phyloP scores from a whole-genome alignment of 2,888 invertebrate species.

The Trissoscelio sp. region DNA sequence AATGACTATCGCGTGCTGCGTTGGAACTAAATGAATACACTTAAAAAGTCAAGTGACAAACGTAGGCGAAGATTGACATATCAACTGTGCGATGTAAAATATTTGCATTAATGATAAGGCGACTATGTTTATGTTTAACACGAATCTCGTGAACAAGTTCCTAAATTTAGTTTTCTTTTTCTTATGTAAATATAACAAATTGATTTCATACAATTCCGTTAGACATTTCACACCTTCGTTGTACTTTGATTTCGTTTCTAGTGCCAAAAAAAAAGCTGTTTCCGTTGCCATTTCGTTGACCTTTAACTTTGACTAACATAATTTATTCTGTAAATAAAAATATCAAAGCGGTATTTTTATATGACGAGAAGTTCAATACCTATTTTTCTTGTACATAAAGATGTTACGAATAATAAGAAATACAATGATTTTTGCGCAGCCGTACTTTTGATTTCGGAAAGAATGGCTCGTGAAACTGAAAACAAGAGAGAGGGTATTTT shows the following conservation, averaged over 20 bases:
- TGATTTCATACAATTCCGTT: no score
- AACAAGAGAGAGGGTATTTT: conserved; percentile 57
- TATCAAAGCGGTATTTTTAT: conserved; percentile 66
- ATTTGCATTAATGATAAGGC: conserved; percentile 52
- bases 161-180: conserved; percentile 35
- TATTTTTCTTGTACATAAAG: conserved; percentile 64
- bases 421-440: conserved; percentile 59
- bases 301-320: background rate
- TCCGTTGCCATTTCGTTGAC: conserved; percentile 2
- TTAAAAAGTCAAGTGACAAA: conserved; percentile 33
- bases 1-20: conserved; percentile 63
- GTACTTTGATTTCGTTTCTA: conserved; percentile 22
- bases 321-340: conserved; percentile 61
- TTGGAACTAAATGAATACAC: conserved; percentile 39
- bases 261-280: conserved; percentile 46
- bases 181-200: conserved; percentile 26
- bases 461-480: conserved; percentile 48
- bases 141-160: conserved; percentile 33
- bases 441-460: conserved; percentile 59
- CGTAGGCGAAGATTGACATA: conserved; percentile 44
- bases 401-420: conserved; percentile 43
- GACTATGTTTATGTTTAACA: conserved; percentile 20
- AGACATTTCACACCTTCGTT: background rate
- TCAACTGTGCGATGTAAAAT: conserved; percentile 54
- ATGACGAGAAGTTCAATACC: conserved; percentile 43